A percentile compares a stretch with the other conserved stretches of the same genome.
These are phyloP conservation scores for Gryllus longicercus DNA, from an alignment of 2,888 invertebrate species.

Conservation along the genomic window DNA sequence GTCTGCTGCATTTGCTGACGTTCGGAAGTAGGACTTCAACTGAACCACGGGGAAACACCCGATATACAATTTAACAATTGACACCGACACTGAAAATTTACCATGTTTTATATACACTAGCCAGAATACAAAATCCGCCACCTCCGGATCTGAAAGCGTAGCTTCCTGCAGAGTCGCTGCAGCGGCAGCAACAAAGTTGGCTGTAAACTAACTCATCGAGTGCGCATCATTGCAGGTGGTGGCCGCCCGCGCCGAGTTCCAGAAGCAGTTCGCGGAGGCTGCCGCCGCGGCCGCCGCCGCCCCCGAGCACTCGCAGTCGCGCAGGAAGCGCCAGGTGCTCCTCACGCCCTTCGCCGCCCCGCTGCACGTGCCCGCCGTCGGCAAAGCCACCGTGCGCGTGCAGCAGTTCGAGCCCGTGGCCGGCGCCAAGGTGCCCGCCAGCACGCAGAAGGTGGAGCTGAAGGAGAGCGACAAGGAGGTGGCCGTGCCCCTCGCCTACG, in stretches of 20 bases:
- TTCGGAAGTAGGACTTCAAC: too few species aligned
- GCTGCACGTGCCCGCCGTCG: conserved; percentile 31
- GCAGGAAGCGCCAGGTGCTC: conserved; percentile 25
- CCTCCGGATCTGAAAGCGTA: too few species aligned
- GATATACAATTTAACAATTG: too few species aligned
- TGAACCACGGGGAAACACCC: too few species aligned
- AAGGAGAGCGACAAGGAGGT: conserved; percentile 30
- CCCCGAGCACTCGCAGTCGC: conserved; percentile 31
- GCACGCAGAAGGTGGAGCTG: conserved; percentile 24
- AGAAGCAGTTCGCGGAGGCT: conserved; percentile 38
- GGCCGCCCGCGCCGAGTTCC: conserved; percentile 38
- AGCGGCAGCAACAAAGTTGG: too few species aligned
- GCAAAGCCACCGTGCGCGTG: conserved; percentile 38
- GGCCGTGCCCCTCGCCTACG: not conserved
- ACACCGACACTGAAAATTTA: too few species aligned
- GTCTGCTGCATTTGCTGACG: too few species aligned
- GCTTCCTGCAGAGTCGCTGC: too few species aligned
- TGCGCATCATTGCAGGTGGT: conserved; percentile 33
- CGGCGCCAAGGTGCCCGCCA: conserved; percentile 31
- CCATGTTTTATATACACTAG: too few species aligned
- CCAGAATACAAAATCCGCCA: too few species aligned
- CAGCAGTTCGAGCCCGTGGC: conserved; percentile 37
- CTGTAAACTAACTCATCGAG: too few species aligned
- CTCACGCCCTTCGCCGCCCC: conserved; percentile 30
- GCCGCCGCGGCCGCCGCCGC: conserved; percentile 36